Conservation (phyloP, 2,888 invertebrate species). For the Ophion costatus region DNA sequence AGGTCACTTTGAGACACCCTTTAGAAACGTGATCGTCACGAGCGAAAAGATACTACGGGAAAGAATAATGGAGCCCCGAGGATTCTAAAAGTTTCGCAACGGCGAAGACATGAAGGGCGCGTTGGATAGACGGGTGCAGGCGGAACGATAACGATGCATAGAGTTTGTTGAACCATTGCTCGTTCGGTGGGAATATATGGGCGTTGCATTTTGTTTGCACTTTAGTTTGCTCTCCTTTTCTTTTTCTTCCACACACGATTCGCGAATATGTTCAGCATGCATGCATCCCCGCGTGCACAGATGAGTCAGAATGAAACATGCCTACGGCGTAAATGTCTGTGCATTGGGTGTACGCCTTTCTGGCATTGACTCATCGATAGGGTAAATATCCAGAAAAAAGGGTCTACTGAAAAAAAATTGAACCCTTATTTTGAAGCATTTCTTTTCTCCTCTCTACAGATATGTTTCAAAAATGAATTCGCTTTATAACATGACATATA, state of each 20-base stretch:
- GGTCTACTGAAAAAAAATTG: too few species aligned
- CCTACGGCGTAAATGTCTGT: background rate
- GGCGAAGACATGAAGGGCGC: constrained; percentile 34
- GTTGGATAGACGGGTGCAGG: constrained; percentile 39
- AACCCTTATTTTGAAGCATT: too few species aligned
- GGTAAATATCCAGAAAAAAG: too few species aligned
- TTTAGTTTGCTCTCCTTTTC: constrained; percentile 48
- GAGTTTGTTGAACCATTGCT: constrained; percentile 62
- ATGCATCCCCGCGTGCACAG: background rate
- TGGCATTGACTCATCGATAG: background rate
- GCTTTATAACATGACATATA: too few species aligned
- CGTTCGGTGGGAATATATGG: constrained; percentile 46
- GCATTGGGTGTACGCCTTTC: background rate
- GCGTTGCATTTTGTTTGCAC: constrained; percentile 64
- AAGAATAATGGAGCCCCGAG: constrained; percentile 18
- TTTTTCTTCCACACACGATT: constrained; percentile 33
- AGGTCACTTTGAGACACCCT: too few species aligned
- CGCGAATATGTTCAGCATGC: background rate
- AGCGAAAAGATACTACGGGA: background rate
- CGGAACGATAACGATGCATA: constrained; percentile 52
- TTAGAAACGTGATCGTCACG: background rate
- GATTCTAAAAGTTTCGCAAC: constrained; percentile 5
- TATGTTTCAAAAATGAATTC: too few species aligned
- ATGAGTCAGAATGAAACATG: background rate
- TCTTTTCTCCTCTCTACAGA: too few species aligned